Evolutionary conservation across 2,113 vertebrate genomes (phyloP).

Genomic region (Ciconia maguari): DNA sequence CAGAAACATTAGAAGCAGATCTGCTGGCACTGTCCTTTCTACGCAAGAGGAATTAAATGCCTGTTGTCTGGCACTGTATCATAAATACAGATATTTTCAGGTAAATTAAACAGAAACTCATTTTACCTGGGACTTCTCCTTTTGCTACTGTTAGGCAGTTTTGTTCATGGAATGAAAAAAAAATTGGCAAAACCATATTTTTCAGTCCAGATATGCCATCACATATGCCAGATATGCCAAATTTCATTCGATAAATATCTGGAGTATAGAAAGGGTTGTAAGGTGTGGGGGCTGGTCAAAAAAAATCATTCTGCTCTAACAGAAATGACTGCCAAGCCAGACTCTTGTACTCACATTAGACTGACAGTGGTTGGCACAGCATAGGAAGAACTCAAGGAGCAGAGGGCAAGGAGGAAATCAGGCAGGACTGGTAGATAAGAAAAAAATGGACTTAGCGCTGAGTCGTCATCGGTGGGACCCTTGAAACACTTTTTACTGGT

Average conservation of each 20-base stretch:
- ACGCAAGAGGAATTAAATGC: background rate
- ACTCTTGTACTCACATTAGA: background rate
- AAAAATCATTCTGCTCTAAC: background rate
- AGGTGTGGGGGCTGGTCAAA: background rate
- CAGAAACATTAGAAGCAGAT: background rate
- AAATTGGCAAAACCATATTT: background rate
- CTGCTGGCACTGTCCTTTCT: background rate
- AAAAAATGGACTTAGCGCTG: background rate
- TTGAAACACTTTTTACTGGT: background rate
- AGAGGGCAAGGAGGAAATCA: background rate
- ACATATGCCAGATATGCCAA: background rate
- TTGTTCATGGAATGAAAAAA: background rate
- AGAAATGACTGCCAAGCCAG: background rate
- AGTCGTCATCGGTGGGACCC: background rate
- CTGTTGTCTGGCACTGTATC: background rate
- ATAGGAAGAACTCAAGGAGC: background rate
- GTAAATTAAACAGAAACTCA: background rate
- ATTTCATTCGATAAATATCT: background rate
- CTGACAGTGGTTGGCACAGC: background rate
- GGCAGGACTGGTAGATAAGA: background rate
- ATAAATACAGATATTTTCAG: background rate
- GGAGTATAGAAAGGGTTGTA: background rate
- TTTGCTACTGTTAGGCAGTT: background rate
- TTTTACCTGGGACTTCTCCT: background rate
- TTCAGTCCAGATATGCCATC: background rate